These are phyloP conservation scores for Engraulis encrasicolus DNA, from an alignment of 2,113 vertebrate species.

Conservation along the genomic window DNA sequence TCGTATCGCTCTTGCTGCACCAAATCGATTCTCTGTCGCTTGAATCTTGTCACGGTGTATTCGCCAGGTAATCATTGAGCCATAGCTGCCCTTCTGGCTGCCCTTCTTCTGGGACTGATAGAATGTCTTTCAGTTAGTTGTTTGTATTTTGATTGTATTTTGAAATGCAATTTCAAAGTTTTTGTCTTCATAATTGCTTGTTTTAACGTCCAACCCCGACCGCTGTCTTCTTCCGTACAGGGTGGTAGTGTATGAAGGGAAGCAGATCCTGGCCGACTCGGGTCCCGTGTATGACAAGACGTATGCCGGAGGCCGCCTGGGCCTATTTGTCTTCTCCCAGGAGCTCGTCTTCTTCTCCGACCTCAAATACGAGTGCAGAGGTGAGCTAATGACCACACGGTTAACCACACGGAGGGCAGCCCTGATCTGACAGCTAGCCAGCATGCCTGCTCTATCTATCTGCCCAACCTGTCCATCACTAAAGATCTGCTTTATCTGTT, in stretches of 20 bases:
- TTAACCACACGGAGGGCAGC: too few species aligned
- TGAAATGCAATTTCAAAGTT: neutral
- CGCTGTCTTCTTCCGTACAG: constrained; percentile 66
- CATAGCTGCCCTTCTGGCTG: too few species aligned
- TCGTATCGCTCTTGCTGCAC: too few species aligned
- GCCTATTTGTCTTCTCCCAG: constrained; percentile 97
- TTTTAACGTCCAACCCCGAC: neutral
- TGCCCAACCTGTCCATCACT: neutral
- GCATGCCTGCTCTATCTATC: neutral
- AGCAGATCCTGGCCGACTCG: constrained; percentile 91
- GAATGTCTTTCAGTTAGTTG: too few species aligned
- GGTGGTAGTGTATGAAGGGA: constrained; percentile 93
- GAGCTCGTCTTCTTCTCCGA: constrained; percentile 96
- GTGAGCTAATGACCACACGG: constrained; percentile 69
- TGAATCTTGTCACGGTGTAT: too few species aligned
- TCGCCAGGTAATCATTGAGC: too few species aligned
- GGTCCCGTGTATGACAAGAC: constrained; percentile 93
- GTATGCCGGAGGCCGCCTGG: constrained; percentile 89
- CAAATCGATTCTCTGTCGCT: too few species aligned
- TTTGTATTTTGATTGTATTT: too few species aligned
- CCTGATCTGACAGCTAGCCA: too few species aligned
- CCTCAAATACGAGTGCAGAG: constrained; percentile 96
- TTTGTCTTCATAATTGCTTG: neutral
- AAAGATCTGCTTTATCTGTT: neutral
- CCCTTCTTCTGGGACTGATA: too few species aligned